Conservation (phyloP, 2,797 vertebrate genomes). For the Buphagus erythrorhynchus region DNA sequence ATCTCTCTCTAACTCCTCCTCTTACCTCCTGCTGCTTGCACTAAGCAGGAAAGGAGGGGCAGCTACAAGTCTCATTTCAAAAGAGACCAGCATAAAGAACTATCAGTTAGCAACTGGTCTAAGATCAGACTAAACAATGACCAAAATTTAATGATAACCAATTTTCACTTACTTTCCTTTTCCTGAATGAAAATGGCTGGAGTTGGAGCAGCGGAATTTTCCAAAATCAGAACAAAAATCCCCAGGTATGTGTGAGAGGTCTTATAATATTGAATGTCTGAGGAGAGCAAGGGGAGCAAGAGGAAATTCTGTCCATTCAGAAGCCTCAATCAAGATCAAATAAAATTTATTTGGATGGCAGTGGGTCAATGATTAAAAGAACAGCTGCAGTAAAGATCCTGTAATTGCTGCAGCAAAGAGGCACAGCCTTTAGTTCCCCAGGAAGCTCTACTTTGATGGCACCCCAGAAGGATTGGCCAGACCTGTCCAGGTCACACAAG, state of each 20-base stretch:
- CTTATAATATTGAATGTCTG: not conserved
- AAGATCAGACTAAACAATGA: not conserved
- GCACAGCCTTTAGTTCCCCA: not conserved
- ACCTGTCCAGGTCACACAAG: not conserved
- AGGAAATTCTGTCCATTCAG: not conserved
- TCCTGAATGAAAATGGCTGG: not conserved
- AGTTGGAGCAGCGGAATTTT: not conserved
- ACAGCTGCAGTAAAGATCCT: not conserved
- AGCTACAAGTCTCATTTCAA: not conserved
- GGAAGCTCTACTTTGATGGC: not conserved
- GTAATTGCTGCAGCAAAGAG: not conserved
- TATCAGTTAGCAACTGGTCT: not conserved
- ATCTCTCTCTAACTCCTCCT: not conserved
- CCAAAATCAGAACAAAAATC: not conserved
- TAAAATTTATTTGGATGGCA: not conserved
- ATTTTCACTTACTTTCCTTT: not conserved
- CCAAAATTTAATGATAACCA: not conserved
- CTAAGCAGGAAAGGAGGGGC: not conserved
- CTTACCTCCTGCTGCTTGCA: not conserved
- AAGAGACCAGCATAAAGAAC: not conserved
- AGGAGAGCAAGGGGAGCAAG: not conserved
- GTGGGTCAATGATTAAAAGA: not conserved
- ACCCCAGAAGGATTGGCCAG: not conserved
- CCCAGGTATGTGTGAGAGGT: not conserved
- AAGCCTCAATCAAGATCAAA: not conserved